Percentiles rank a stretch among this genome's conserved stretches.
Conservation (phyloP, 2,888 invertebrate species). For the Bimastos eiseni region DNA sequence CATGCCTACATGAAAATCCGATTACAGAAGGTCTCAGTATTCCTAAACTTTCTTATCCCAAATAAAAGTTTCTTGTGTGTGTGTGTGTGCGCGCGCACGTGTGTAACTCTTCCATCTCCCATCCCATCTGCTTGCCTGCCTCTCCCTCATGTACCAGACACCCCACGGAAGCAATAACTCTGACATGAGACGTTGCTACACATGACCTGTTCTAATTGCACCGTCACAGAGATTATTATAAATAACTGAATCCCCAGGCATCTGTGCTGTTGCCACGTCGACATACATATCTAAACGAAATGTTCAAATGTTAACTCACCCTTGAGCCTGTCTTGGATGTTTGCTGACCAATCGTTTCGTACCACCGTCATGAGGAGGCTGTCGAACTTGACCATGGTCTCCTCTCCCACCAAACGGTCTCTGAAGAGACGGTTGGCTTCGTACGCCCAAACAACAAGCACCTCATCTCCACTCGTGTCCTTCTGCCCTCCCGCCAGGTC, state of each 20-base stretch:
- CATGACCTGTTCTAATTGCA: too few species aligned
- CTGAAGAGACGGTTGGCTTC: slow-evolving; percentile 78
- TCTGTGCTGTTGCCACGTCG: not conserved
- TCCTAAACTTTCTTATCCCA: too few species aligned
- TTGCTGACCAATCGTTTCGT: slow-evolving; percentile 61
- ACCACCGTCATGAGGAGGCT: slow-evolving; percentile 68
- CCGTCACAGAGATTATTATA: not conserved
- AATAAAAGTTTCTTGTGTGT: too few species aligned
- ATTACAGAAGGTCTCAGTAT: too few species aligned
- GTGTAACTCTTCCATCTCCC: too few species aligned
- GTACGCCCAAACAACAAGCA: slow-evolving; percentile 71
- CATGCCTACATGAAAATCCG: too few species aligned
- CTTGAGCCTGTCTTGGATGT: slow-evolving; percentile 55
- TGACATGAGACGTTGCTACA: too few species aligned
- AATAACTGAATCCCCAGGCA: not conserved
- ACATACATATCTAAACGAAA: not conserved
- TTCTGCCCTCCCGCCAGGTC: slow-evolving; percentile 55
- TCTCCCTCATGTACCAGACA: too few species aligned
- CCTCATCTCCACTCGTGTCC: slow-evolving; percentile 48
- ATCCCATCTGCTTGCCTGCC: too few species aligned
- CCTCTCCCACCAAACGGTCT: slow-evolving; percentile 72
- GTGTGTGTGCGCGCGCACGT: too few species aligned
- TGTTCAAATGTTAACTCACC: slow-evolving; percentile 32
- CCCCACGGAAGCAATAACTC: too few species aligned
- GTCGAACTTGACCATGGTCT: slow-evolving; percentile 72